Conservation (phyloP, 2,113 vertebrate species). For the Pristiophorus japonicus region DNA sequence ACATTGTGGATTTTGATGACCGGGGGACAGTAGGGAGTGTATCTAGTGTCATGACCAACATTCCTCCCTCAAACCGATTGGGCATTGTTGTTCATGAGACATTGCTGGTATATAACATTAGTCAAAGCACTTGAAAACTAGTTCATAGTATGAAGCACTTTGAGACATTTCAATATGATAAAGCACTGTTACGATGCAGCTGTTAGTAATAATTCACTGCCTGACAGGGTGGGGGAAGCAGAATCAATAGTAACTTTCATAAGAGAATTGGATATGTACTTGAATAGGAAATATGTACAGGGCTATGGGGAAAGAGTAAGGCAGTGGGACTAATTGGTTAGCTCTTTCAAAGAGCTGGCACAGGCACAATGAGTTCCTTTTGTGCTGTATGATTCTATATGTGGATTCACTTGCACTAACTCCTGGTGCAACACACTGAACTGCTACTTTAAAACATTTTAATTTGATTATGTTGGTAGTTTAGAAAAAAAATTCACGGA, state of each 20-base stretch:
- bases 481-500: not conserved
- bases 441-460: not conserved
- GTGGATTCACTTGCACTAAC: not conserved
- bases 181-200: not conserved
- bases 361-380: too few relatives aligned
- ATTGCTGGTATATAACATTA: not conserved
- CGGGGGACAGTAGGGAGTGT: not conserved
- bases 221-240: too few relatives aligned
- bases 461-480: not conserved
- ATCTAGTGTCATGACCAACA: not conserved
- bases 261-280: not conserved
- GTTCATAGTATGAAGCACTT: not conserved
- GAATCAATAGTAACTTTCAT: not conserved
- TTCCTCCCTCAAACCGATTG: not conserved
- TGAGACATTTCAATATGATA: not conserved
- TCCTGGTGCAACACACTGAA: not conserved
- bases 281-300: not conserved
- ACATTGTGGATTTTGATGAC: too few relatives aligned
- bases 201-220: not conserved
- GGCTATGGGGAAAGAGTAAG: not conserved
- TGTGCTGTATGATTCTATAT: not conserved
- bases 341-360: not conserved
- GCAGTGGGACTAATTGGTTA: not conserved
- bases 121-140: not conserved
- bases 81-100: not conserved